A percentile compares a stretch with the other conserved stretches of the same genome.
Evolutionary conservation across 2,113 vertebrate genomes (phyloP).

Genomic region (Trachemys scripta): DNA sequence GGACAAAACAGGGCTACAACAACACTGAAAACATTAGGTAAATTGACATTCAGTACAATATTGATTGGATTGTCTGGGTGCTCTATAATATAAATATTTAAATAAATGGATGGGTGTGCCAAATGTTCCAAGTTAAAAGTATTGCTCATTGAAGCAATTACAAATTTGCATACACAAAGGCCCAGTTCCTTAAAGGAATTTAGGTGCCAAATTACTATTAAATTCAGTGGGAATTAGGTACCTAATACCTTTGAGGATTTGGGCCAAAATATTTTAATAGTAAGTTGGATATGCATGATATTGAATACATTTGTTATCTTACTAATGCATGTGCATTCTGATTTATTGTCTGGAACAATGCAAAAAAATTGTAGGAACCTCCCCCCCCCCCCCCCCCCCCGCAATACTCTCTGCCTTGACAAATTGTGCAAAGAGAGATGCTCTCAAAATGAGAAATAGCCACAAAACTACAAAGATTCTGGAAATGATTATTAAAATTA

Average conservation of each 20-base stretch:
- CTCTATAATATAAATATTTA: too few relatives aligned
- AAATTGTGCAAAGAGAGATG: not conserved
- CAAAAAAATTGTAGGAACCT: not conserved
- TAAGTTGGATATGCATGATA: not conserved
- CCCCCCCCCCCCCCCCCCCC: too few relatives aligned
- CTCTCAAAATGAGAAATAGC: not conserved
- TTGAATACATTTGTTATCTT: not conserved
- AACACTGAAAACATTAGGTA: too few relatives aligned
- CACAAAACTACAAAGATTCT: not conserved
- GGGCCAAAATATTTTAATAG: not conserved
- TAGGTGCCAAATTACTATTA: not conserved
- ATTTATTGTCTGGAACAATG: not conserved
- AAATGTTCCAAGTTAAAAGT: not conserved
- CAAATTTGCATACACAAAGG: not conserved
- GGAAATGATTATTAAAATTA: not conserved
- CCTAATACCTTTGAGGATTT: not conserved
- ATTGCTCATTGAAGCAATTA: not conserved
- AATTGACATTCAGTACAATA: too few relatives aligned
- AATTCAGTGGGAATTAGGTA: not conserved
- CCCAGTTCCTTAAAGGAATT: not conserved
- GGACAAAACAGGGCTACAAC: too few relatives aligned
- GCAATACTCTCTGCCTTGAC: not conserved
- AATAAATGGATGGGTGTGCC: too few relatives aligned
- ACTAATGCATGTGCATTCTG: not conserved
- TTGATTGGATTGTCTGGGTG: too few relatives aligned